A percentile compares a stretch with the other conserved stretches of the same genome.
These are phyloP conservation scores for Bettongia penicillata DNA, from an alignment of 2,113 vertebrate species.

Conservation along the genomic window DNA sequence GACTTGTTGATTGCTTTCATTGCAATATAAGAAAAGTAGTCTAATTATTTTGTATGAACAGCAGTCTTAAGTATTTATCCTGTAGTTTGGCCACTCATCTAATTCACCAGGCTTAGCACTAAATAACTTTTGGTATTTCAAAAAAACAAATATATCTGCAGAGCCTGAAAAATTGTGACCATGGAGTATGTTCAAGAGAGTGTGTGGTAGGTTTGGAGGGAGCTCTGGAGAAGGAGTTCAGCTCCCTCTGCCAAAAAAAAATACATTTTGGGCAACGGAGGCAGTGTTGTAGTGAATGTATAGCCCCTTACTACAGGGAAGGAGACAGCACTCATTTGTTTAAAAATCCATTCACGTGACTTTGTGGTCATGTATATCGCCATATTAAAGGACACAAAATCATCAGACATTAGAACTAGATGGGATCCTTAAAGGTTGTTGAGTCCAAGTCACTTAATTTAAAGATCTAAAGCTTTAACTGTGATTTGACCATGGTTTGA, in stretches of 20 bases:
- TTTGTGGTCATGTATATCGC: neutral
- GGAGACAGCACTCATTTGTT: neutral
- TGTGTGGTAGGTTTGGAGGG: no score
- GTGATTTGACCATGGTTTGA: neutral
- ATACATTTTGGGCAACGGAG: neutral
- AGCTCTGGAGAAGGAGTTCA: neutral
- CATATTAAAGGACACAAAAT: constrained; percentile 2
- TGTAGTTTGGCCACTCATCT: neutral
- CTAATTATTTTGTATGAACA: constrained; percentile 16
- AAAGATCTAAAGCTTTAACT: neutral
- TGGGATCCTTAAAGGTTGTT: neutral
- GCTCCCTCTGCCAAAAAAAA: neutral
- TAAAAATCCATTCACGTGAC: constrained; percentile 21
- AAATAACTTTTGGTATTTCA: neutral
- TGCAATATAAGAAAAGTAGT: neutral
- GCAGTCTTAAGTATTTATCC: neutral
- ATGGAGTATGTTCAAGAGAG: no score
- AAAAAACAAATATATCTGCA: constrained; percentile 3
- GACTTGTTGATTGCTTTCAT: neutral
- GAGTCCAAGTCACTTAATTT: neutral
- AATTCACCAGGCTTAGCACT: neutral
- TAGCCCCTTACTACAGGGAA: neutral
- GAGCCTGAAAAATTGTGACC: neutral
- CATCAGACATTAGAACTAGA: neutral
- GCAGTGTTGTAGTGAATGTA: neutral